These are phyloP conservation scores for Myocastor coypus DNA, from an alignment of 2,113 vertebrate species.

Conservation along the genomic window DNA sequence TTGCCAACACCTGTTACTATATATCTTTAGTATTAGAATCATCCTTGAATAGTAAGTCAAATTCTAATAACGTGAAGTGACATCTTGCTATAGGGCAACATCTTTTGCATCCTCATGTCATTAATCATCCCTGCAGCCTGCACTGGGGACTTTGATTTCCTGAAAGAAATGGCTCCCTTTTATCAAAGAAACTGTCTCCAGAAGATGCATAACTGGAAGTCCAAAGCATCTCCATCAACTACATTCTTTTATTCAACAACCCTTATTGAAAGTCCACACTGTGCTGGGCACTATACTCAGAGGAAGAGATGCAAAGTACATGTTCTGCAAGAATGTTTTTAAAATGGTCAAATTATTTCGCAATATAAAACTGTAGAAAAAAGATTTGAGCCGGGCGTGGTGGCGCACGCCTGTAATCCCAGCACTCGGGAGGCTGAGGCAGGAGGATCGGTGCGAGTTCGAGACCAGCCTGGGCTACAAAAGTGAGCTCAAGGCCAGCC, in stretches of 20 bases:
- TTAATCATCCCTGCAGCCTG: not conserved
- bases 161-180: not conserved
- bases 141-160: not conserved
- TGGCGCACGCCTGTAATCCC: too few species aligned
- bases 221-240: not conserved
- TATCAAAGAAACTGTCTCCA: not conserved
- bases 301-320: not conserved
- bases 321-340: not conserved
- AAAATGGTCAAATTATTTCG: not conserved
- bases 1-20: not conserved
- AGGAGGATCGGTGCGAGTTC: too few species aligned
- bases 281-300: not conserved
- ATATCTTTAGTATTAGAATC: not conserved
- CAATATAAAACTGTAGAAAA: not conserved
- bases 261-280: not conserved
- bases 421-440: too few species aligned
- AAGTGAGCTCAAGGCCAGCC: too few species aligned
- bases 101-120: not conserved
- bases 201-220: not conserved
- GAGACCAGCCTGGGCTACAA: too few species aligned
- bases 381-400: too few species aligned
- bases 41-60: not conserved
- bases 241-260: not conserved
- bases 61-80: not conserved
- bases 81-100: too few species aligned